Conservation (phyloP, 2,113 vertebrate species). For the rabbit (Oryctolagus cuniculus) region DNA sequence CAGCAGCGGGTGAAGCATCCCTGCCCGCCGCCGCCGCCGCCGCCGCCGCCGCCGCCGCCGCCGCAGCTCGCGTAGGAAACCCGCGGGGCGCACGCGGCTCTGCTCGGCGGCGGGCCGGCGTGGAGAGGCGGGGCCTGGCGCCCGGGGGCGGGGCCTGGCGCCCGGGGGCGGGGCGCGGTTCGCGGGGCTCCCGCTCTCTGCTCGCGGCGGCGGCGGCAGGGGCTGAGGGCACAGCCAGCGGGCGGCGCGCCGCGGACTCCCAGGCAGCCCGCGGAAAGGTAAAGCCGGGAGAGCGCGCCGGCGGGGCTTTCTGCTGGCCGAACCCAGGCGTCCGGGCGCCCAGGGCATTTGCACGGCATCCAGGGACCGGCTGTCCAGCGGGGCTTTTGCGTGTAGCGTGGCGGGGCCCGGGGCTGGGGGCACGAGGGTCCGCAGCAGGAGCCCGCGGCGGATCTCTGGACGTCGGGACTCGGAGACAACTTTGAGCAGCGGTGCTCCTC, state of each 20-base stretch:
- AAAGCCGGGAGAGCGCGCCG: slow-evolving; percentile 72
- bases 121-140: slow-evolving; percentile 47
- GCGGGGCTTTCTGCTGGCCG: slow-evolving; percentile 56
- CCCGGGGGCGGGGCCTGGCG: slow-evolving; percentile 16
- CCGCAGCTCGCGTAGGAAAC: not conserved
- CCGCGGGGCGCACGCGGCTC: not conserved
- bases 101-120: rapidly evolving
- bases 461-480: slow-evolving; percentile 72
- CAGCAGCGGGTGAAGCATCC: not conserved
- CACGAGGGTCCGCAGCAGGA: not conserved
- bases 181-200: slow-evolving; percentile 47
- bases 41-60: rapidly evolving
- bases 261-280: slow-evolving; percentile 77
- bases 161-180: not conserved
- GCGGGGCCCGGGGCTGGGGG: not conserved
- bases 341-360: slow-evolving; percentile 50
- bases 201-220: slow-evolving; percentile 26
- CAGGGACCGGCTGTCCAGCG: not conserved
- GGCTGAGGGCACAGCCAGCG: slow-evolving; percentile 78
- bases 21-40: not conserved
- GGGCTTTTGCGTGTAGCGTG: slow-evolving; percentile 4
- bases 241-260: slow-evolving; percentile 76
- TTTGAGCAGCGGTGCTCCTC: slow-evolving; percentile 64
- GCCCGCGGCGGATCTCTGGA: not conserved
- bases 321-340: slow-evolving; percentile 19